Conservation (phyloP, 2,113 vertebrate genomes). For the Taurulus bubalis region DNA sequence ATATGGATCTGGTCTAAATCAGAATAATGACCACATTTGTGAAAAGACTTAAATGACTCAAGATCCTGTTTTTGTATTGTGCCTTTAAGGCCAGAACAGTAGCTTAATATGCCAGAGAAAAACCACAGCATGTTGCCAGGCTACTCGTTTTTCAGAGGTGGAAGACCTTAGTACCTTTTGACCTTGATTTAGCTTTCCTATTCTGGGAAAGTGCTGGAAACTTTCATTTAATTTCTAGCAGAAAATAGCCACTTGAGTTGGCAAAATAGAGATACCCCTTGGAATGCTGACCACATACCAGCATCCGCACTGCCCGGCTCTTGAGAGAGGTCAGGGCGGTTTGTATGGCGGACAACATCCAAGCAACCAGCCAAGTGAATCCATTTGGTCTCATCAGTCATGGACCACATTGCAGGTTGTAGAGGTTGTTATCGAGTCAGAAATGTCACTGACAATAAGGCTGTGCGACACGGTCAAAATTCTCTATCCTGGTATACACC, state of each 20-base stretch:
- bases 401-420: conserved; percentile 4
- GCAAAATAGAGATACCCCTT: background rate
- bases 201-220: conserved; percentile 49
- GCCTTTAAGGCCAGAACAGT: conserved; percentile 43
- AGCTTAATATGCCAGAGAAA: conserved; percentile 46
- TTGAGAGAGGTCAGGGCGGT: conserved; percentile 12
- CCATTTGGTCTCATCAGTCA: conserved; percentile 1
- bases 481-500: background rate
- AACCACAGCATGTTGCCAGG: conserved; percentile 36
- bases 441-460: background rate
- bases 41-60: conserved; percentile 34
- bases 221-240: conserved; percentile 15
- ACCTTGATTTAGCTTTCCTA: conserved; percentile 44
- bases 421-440: background rate
- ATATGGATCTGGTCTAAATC: conserved; percentile 44
- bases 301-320: background rate
- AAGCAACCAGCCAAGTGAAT: background rate
- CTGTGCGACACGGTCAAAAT: background rate
- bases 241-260: conserved; percentile 28
- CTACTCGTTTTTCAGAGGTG: conserved; percentile 26
- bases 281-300: conserved; percentile 20
- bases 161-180: conserved; percentile 40
- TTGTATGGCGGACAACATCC: conserved; percentile 4
- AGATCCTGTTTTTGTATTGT: conserved; percentile 30
- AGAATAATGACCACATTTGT: conserved; percentile 38